Conservation (phyloP, 2,888 invertebrate genomes). For the Fragum fragum region DNA sequence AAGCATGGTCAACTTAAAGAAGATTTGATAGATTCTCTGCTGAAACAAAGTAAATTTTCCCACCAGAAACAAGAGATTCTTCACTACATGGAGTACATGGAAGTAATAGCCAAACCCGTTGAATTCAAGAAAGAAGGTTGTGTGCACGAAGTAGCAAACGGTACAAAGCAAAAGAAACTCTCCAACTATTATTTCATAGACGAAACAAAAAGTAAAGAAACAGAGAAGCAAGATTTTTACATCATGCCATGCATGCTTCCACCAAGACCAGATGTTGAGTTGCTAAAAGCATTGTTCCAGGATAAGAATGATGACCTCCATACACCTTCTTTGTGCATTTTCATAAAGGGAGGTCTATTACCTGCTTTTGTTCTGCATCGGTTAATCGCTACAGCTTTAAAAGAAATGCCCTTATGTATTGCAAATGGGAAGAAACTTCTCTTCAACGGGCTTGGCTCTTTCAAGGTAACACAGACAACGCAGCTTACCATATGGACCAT, state of each 20-base stretch:
- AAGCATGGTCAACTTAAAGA: not conserved
- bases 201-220: not conserved
- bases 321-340: slow-evolving; percentile 3
- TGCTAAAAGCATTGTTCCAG: not conserved
- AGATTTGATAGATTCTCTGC: not conserved
- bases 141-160: too few species aligned
- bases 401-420: not conserved
- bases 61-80: not conserved
- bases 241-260: slow-evolving; percentile 15
- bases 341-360: not conserved
- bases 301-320: not conserved
- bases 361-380: not conserved
- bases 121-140: not conserved
- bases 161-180: not conserved
- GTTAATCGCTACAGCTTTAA: not conserved
- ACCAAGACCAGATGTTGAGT: not conserved
- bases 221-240: slow-evolving; percentile 3
- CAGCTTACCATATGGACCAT: not conserved
- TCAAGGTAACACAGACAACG: not conserved
- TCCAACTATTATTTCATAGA: not conserved
- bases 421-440: not conserved
- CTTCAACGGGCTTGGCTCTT: not conserved
- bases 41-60: not conserved
- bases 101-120: slow-evolving; percentile 25
- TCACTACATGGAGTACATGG: slow-evolving; percentile 20